phyloP scores from a whole-genome alignment of 2,797 vertebrate genomes.

The Scyliorhinus canicula region DNA sequence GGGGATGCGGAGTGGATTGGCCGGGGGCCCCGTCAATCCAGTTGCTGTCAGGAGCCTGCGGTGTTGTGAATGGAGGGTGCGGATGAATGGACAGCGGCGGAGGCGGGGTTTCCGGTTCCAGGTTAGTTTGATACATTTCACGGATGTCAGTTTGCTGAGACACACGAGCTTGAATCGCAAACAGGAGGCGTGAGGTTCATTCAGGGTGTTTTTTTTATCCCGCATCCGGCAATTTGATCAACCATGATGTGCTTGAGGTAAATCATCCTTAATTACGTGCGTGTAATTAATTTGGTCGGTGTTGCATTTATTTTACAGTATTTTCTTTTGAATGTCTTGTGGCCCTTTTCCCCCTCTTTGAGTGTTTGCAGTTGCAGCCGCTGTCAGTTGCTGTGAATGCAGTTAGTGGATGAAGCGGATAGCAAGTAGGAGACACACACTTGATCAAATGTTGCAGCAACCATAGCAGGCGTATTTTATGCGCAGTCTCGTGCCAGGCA shows the following conservation, averaged over 20 bases:
- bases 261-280: not conserved
- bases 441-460: not conserved
- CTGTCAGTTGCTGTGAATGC: not conserved
- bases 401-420: not conserved
- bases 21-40: not conserved
- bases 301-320: not conserved
- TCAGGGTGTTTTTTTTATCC: not conserved
- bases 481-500: not conserved
- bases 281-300: not conserved
- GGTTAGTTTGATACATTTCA: slow-evolving; percentile 41
- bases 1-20: not conserved
- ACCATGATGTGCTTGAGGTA: not conserved
- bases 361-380: not conserved
- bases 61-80: slow-evolving; percentile 15
- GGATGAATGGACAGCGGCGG: slow-evolving; percentile 38
- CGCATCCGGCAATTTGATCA: not conserved
- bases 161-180: slow-evolving; percentile 50
- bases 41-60: too few relatives aligned
- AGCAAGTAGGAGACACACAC: not conserved
- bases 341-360: not conserved
- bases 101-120: slow-evolving; percentile 51
- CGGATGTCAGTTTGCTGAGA: slow-evolving; percentile 37
- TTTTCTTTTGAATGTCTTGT: not conserved
- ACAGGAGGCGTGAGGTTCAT: not conserved
- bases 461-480: not conserved